These are phyloP conservation scores for Coenobita brevimanus DNA, from an alignment of 1,140 invertebrate genomes.

Conservation along the genomic window DNA sequence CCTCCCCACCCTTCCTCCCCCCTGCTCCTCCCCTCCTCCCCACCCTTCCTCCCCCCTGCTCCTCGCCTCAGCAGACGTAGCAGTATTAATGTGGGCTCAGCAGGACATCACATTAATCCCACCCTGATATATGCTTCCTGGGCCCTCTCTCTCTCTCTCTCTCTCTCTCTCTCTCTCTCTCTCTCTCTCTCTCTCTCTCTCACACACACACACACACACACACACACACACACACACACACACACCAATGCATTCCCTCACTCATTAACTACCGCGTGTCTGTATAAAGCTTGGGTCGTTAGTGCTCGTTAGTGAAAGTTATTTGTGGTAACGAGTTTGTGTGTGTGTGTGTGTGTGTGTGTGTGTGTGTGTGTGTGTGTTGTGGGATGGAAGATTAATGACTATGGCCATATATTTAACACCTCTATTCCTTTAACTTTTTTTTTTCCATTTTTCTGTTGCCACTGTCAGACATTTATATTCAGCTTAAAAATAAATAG, in stretches of 20 bases:
- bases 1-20: too few relatives aligned
- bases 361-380: slow-evolving; percentile 30
- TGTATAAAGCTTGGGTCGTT: not conserved
- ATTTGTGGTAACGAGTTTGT: not conserved
- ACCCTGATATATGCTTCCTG: not conserved
- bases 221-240: not conserved
- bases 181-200: slow-evolving; percentile 22
- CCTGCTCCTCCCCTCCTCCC: too few relatives aligned
- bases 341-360: slow-evolving; percentile 32
- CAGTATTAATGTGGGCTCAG: not conserved
- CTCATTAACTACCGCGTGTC: not conserved
- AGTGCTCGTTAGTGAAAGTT: not conserved
- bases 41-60: too few relatives aligned
- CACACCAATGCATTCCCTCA: not conserved
- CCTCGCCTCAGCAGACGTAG: not conserved
- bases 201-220: not conserved
- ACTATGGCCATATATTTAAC: not conserved
- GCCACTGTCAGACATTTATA: not conserved
- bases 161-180: slow-evolving; percentile 28
- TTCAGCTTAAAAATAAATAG: too few relatives aligned
- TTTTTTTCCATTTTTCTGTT: not conserved
- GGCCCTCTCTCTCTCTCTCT: too few relatives aligned
- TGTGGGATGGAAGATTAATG: too few relatives aligned
- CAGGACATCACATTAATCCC: not conserved
- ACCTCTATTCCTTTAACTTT: not conserved